These are phyloP conservation scores for Caerostris extrusa DNA, from an alignment of 1,140 invertebrate species.

Conservation along the genomic window DNA sequence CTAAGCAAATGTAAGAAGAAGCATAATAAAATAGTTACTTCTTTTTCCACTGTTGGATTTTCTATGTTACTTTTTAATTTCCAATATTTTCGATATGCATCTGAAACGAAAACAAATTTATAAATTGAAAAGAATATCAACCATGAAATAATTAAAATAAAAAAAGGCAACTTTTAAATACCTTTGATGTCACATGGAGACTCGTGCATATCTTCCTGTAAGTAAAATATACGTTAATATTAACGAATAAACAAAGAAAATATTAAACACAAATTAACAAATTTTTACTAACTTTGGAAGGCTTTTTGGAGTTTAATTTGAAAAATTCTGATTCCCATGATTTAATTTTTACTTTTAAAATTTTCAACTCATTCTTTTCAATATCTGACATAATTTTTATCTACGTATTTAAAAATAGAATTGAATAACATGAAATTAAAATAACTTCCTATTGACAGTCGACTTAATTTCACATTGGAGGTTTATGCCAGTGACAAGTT, in stretches of 20 bases:
- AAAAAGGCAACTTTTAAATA: neutral
- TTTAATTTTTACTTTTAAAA: conserved; percentile 55
- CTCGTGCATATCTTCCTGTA: conserved; percentile 51
- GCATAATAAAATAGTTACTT: too few species aligned
- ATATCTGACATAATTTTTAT: neutral
- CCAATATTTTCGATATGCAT: conserved; percentile 66
- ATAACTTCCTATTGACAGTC: too few species aligned
- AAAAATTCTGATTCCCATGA: conserved; percentile 57
- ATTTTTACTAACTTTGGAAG: conserved; percentile 30
- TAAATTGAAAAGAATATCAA: too few species aligned
- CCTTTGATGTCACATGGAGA: conserved; percentile 58
- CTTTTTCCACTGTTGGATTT: neutral
- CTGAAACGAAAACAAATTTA: conserved; percentile 14
- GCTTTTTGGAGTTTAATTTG: conserved; percentile 46
- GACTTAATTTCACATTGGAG: too few species aligned
- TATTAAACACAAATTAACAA: neutral
- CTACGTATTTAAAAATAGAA: too few species aligned
- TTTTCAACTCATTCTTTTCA: conserved; percentile 30
- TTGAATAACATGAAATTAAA: too few species aligned
- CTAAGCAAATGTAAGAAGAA: too few species aligned
- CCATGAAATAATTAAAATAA: neutral
- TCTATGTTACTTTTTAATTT: conserved; percentile 47
- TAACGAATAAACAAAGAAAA: neutral
- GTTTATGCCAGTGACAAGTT: too few species aligned
- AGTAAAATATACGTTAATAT: neutral